phyloP scores from a whole-genome alignment of 2,113 vertebrate species.

The Suricata suricatta region DNA sequence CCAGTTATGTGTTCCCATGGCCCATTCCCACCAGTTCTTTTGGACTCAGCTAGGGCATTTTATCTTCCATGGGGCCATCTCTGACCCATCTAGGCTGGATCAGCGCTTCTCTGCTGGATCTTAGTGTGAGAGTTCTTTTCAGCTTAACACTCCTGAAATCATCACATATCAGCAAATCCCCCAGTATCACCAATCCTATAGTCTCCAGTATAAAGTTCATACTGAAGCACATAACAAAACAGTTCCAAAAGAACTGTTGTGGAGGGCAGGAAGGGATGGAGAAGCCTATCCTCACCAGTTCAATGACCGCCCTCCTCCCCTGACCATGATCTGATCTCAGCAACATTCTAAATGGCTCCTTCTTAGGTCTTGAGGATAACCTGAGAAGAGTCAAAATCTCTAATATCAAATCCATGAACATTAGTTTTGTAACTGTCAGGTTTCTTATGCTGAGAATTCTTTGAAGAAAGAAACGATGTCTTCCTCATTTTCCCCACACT shows the following conservation, averaged over 20 bases:
- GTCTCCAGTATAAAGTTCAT: neutral
- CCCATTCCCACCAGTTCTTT: neutral
- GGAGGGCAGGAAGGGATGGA: neutral
- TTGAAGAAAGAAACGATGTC: neutral
- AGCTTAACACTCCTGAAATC: neutral
- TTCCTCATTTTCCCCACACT: neutral
- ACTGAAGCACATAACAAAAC: neutral
- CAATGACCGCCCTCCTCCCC: neutral
- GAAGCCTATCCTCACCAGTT: neutral
- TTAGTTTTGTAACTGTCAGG: neutral
- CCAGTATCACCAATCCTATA: neutral
- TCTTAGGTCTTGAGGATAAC: neutral
- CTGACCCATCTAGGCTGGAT: neutral
- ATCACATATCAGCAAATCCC: neutral
- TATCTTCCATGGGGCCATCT: neutral
- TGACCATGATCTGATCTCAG: neutral
- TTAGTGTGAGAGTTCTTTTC: too few species aligned
- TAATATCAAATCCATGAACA: neutral
- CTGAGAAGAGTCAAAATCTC: neutral
- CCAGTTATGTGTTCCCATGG: neutral
- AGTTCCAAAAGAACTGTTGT: neutral
- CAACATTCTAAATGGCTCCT: neutral
- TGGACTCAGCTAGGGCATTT: neutral
- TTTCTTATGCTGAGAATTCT: neutral
- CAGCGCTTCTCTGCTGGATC: neutral